phyloP scores from a whole-genome alignment of 2,113 vertebrate genomes.

The Hymenochirus boettgeri region DNA sequence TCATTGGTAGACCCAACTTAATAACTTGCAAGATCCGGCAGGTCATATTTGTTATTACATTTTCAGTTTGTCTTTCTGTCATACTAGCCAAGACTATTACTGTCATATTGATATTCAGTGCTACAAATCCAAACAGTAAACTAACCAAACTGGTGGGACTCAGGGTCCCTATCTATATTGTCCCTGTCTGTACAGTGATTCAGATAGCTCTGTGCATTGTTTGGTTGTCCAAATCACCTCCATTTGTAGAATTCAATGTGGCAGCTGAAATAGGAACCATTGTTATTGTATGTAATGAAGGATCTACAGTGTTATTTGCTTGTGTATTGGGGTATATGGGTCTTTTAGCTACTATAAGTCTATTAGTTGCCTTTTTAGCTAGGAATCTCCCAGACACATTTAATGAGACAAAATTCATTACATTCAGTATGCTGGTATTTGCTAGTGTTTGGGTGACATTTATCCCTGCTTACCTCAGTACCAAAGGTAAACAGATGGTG shows the following conservation, averaged over 20 bases:
- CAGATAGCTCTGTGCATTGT: conserved; percentile 38
- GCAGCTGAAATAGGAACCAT: conserved; percentile 16
- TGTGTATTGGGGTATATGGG: conserved; percentile 34
- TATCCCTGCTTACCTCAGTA: conserved; percentile 31
- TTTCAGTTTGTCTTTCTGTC: conserved; percentile 21
- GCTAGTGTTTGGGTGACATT: conserved; percentile 40
- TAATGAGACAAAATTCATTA: conserved; percentile 45
- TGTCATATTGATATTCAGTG: conserved; percentile 33
- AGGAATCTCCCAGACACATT: conserved; percentile 43
- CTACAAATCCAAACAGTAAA: conserved; percentile 32
- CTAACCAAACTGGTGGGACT: conserved; percentile 24
- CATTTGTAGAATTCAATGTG: conserved; percentile 33
- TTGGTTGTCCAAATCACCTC: conserved; percentile 36
- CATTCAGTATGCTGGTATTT: conserved; percentile 45
- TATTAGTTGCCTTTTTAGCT: conserved; percentile 38
- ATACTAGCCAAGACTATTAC: conserved; percentile 35
- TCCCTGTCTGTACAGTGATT: conserved; percentile 15
- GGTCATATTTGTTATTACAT: conserved; percentile 12
- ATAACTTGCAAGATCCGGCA: conserved; percentile 19
- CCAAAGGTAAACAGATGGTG: conserved; percentile 37
- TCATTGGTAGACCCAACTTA: conserved; percentile 14
- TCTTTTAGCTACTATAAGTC: conserved; percentile 34
- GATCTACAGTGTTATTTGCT: conserved; percentile 26
- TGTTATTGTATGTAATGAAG: conserved; percentile 42
- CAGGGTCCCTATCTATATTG: conserved; percentile 38